Percentiles rank a stretch among this genome's conserved stretches.
Conservation (phyloP, 2,113 vertebrate species). For the Podilymbus podiceps region DNA sequence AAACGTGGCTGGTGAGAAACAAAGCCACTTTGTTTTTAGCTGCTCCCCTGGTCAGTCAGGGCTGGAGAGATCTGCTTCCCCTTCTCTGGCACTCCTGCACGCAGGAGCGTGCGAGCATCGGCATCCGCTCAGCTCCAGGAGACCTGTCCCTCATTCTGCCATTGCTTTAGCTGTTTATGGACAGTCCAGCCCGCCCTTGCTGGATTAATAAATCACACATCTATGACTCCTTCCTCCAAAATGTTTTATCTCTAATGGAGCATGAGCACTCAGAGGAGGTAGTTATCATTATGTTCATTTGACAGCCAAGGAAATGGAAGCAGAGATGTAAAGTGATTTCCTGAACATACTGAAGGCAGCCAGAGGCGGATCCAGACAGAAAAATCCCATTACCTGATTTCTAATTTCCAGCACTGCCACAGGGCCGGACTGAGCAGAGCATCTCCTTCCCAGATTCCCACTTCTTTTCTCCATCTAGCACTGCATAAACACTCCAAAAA, state of each 20-base stretch:
- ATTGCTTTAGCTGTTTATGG: background rate
- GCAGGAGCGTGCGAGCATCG: accelerated
- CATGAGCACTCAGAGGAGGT: background rate
- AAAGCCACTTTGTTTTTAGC: background rate
- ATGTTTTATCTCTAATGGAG: background rate
- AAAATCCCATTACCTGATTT: background rate
- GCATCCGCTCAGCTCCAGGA: background rate
- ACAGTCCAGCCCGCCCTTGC: background rate
- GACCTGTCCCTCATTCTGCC: background rate
- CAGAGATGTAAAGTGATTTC: slow-evolving; percentile 30
- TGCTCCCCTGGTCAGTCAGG: background rate
- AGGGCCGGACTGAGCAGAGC: background rate
- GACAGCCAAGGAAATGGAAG: slow-evolving; percentile 41
- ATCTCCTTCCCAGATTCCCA: background rate
- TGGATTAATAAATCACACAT: background rate
- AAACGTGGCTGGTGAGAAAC: background rate
- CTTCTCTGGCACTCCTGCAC: background rate
- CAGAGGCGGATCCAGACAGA: background rate
- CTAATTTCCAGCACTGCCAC: background rate
- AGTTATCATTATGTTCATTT: background rate
- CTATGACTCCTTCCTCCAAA: background rate
- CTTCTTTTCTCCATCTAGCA: background rate
- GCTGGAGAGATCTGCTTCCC: background rate
- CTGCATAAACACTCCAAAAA: background rate
- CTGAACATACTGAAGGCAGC: background rate